Evolutionary conservation across 2,797 vertebrate genomes (phyloP), one percentile per base, ranked within the genome.

Genomic region (Anabacerthia variegaticeps): DNA sequence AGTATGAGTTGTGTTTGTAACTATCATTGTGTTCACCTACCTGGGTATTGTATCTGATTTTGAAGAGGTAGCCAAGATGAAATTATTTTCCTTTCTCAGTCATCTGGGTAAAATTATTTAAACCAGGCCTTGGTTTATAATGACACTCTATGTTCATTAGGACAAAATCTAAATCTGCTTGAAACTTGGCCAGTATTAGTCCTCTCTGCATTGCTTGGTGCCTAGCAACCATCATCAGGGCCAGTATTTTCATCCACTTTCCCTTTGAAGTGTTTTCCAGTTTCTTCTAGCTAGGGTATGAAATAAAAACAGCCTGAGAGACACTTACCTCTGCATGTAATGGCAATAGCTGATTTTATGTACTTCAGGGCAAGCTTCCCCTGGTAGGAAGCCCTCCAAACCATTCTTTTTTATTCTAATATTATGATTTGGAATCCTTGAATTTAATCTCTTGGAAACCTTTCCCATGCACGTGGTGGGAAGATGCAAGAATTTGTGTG

Each of bases 201-300:
- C 93, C 86, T 94, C 91, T 94, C 34, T 65, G 89, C 92, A 80
- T 94, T 91, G 93, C 89, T 92, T 78, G 92, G 91, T 96, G 97
- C 97, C 95, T 97, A 97, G 97, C 97, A 98, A 98, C 97, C 82
- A 66, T 59, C 81, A 95, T 58, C 95, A 89, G 91, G 86, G 69
- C 83, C 65, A 65, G 84, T 55, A 36, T 94, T 95, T 93, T 83
- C 89, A 94, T 91, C 92, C 56, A 83, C 56, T 78, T 68, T 94
- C 34, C 56, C 41, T 93, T 16, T 95, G 62, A 92, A 92, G 77
- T 92, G 89, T 93, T 97, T 97, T 95, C 92, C 76, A 73, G 88
- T 80, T 94, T 94, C 90, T 97, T 78, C 81, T 95, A 56, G 74
- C 81, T 88, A 81, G 85, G 65, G 5, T 85, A 86, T 56, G 85